Percentiles rank a stretch among this genome's conserved stretches.
Conservation (phyloP, 2,113 vertebrate species). For the human (Homo sapiens) region DNA sequence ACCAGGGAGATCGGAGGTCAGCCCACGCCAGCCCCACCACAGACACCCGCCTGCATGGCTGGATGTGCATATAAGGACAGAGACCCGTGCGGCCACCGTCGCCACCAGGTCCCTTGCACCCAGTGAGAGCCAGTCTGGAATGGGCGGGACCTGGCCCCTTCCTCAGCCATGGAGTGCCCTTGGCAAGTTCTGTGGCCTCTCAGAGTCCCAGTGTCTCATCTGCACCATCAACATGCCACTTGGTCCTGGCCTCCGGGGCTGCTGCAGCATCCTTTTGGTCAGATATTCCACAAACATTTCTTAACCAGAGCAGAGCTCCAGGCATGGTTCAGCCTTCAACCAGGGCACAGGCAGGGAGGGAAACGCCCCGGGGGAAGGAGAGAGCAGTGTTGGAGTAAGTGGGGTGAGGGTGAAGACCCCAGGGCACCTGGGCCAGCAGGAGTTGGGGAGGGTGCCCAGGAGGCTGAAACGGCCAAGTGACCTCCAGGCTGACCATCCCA, state of each 20-base stretch:
- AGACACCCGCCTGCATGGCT: neutral
- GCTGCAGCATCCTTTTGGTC: neutral
- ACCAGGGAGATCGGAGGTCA: neutral
- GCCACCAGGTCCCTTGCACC: neutral
- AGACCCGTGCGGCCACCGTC: neutral
- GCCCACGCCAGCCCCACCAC: neutral
- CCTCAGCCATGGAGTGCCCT: neutral
- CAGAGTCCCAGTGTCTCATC: neutral
- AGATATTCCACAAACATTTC: no score
- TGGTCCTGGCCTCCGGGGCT: neutral
- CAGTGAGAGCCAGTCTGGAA: neutral
- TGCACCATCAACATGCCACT: neutral
- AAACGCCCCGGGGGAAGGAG: neutral
- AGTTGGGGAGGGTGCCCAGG: neutral
- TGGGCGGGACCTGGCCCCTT: no score
- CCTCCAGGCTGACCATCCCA: neutral
- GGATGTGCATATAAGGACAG: rapidly evolving
- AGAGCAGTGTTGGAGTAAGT: neutral
- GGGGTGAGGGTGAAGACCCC: neutral
- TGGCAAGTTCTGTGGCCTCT: neutral
- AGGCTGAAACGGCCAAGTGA: neutral
- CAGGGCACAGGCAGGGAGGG: neutral
- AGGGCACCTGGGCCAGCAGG: neutral
- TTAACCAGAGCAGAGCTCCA: neutral
- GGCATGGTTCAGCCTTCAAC: neutral